Evolutionary conservation across 2,888 invertebrate species (phyloP).

Genomic region (Zhuqinia jingwanae): DNA sequence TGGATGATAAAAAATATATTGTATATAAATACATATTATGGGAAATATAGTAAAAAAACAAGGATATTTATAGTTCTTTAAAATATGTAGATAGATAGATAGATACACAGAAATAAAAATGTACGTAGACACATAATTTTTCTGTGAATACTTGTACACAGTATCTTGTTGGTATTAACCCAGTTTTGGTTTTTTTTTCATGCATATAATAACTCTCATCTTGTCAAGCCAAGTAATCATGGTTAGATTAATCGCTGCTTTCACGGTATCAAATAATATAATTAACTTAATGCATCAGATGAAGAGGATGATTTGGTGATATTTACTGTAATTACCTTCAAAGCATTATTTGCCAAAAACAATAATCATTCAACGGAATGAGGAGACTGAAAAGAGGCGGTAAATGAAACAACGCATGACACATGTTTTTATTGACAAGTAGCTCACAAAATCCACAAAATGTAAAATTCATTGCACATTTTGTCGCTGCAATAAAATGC

Average conservation of each 20-base stretch:
- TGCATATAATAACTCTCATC: slow-evolving; percentile 6
- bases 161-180: slow-evolving; percentile 57
- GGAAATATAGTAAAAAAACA: neutral
- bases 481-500: no score
- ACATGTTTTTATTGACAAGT: neutral
- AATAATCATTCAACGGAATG: neutral
- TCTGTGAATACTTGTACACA: neutral
- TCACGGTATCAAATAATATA: slow-evolving; percentile 1
- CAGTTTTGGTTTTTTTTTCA: slow-evolving; percentile 31
- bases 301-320: neutral
- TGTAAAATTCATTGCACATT: no score
- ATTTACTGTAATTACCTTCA: neutral
- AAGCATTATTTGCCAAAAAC: neutral
- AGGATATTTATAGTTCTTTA: neutral
- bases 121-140: neutral
- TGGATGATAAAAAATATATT: neutral
- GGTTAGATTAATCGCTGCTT: slow-evolving; percentile 55
- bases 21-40: neutral
- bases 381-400: neutral
- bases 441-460: no score
- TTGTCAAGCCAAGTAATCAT: slow-evolving; percentile 52
- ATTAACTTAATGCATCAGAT: neutral
- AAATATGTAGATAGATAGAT: neutral
- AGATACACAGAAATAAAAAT: neutral
- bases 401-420: neutral